Conservation (phyloP, 2,888 invertebrate genomes). For the Lycocerus yunnanus region DNA sequence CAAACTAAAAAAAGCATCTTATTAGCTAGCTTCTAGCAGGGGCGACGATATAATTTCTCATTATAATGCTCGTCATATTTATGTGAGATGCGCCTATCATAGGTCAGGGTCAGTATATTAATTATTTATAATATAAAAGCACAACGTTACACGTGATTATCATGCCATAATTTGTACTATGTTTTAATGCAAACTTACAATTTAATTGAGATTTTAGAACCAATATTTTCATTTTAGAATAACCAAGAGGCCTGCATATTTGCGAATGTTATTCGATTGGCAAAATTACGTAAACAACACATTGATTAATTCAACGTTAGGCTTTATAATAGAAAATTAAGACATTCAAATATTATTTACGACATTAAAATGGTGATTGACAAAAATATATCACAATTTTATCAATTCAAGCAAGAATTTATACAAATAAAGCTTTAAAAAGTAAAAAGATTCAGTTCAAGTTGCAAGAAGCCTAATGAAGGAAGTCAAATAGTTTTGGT, state of each 20-base stretch:
- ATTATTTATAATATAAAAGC: too few species aligned
- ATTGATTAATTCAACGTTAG: background rate
- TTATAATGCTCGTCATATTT: too few species aligned
- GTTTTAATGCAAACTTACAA: too few species aligned
- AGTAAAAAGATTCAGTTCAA: conserved; percentile 1
- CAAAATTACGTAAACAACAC: background rate
- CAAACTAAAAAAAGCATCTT: too few species aligned
- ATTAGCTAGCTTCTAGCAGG: too few species aligned
- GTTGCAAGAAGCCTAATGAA: conserved; percentile 24
- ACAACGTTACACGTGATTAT: too few species aligned
- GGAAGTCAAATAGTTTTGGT: conserved; percentile 24
- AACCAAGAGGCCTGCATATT: background rate
- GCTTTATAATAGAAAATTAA: background rate
- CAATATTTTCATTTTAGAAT: background rate
- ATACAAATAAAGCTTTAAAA: background rate
- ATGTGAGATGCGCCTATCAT: too few species aligned
- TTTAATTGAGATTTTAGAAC: too few species aligned
- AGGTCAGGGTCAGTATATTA: too few species aligned
- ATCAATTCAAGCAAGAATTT: background rate
- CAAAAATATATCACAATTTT: background rate
- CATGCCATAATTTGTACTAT: too few species aligned
- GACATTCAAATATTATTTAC: conserved; percentile 3
- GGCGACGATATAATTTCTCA: too few species aligned
- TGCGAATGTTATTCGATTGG: background rate
- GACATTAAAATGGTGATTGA: background rate